Evolutionary conservation across 2,113 vertebrate species (phyloP), one percentile per base, ranked within the genome.

Genomic region (Gallinago media): DNA sequence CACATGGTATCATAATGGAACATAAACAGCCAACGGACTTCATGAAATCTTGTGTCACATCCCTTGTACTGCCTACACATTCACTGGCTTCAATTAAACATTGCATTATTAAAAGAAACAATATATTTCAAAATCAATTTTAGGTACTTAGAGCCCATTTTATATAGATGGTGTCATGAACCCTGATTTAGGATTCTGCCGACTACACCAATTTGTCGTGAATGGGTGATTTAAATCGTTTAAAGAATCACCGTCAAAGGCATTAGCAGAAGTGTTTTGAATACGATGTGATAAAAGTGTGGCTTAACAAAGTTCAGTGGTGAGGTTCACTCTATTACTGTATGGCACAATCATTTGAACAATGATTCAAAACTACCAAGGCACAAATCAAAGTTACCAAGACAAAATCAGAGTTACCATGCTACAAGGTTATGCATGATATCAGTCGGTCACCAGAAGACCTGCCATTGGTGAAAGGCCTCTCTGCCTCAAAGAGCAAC

Each of bases 201-300:
- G 2, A 23, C 55, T 70, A 50, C 4, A 7, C 32, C 49, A 67
- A 17, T 42, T 66, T 73, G 22, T 65, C 0, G 0, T 1, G 1
- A 71, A 58, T 20, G 44, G 31, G 42, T 58, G n/a, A 80, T 65
- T 58, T 40, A 70, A 50, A 54, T 47, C 0, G 1, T 22, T 58
- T 54, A 65, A 71, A 76, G 68, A 81, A 74, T 62, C 61, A 49
- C 26, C 1, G 0, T 63, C 14, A 85, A 67, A 65, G 36, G n/a
- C 40, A 42, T 63, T 59, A 54, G 70, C n/a, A 81, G 29, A 70
- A 54, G 44, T 54, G 22, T 15, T 9, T 75, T 89, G 22, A 79
- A 56, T 56, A 62, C 2, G 12, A 34, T 55, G 38, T 8, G 66
- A 36, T 52, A 54, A 54, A 94, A 71, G 44, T 26, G 38, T 1